phyloP scores from a whole-genome alignment of 2,888 invertebrate genomes.

The Hydriomena furcata region DNA sequence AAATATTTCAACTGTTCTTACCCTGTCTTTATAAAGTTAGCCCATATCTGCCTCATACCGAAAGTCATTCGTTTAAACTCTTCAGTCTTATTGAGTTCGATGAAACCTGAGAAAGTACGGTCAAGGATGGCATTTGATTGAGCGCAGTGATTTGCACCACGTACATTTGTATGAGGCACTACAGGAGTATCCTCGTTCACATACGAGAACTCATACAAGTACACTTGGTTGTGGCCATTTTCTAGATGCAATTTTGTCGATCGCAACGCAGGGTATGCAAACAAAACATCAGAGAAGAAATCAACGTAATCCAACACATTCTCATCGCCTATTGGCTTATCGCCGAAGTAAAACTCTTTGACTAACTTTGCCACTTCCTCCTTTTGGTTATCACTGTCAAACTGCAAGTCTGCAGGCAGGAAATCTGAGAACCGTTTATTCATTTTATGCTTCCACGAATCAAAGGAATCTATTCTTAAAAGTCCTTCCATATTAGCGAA shows the following conservation, averaged over 20 bases:
- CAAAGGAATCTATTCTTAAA: constrained; percentile 41
- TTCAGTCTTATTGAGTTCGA: constrained; percentile 15
- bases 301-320: constrained; percentile 44
- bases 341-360: constrained; percentile 51
- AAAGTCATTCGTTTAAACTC: constrained; percentile 39
- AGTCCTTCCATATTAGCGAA: constrained; percentile 60
- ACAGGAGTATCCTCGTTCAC: constrained; percentile 36
- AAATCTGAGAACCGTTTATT: constrained; percentile 59
- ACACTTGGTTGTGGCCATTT: constrained; percentile 44
- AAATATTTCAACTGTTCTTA: constrained; percentile 29
- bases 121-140: constrained; percentile 44
- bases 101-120: not conserved
- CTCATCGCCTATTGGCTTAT: constrained; percentile 36
- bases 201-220: constrained; percentile 49
- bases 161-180: constrained; percentile 38
- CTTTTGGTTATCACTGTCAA: constrained; percentile 41
- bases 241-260: constrained; percentile 40
- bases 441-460: constrained; percentile 49
- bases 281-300: constrained; percentile 47
- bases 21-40: constrained; percentile 52
- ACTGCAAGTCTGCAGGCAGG: constrained; percentile 53
- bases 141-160: constrained; percentile 46
- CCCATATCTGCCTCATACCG: constrained; percentile 45
- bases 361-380: constrained; percentile 42
- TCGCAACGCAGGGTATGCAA: constrained; percentile 39